phyloP scores from a whole-genome alignment of 2,113 vertebrate species.

The Trichechus manatus region DNA sequence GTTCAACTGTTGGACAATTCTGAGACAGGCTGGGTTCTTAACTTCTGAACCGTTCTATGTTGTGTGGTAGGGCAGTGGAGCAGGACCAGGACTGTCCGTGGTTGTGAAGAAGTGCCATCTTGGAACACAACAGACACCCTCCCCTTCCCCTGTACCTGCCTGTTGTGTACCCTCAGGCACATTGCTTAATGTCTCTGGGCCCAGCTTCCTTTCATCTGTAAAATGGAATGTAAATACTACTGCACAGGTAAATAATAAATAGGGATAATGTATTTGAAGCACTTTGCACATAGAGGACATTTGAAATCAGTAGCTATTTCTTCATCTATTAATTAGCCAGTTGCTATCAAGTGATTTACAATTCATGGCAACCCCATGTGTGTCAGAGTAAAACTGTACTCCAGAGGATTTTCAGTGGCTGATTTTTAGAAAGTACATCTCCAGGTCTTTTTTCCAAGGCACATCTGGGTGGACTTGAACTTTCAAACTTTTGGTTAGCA shows the following conservation, averaged over 20 bases:
- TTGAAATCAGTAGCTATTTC: not conserved
- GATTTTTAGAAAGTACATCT: not conserved
- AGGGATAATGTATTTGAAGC: not conserved
- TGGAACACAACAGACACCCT: not conserved
- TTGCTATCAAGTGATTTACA: not conserved
- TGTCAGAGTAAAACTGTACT: not conserved
- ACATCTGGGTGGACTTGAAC: not conserved
- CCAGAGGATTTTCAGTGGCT: not conserved
- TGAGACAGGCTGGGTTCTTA: not conserved
- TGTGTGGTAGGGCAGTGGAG: not conserved
- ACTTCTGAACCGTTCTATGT: not conserved
- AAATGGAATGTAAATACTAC: not conserved
- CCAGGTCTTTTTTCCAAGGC: not conserved
- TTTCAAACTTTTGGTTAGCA: not conserved
- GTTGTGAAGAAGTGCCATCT: not conserved
- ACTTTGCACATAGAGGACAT: not conserved
- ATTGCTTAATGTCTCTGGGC: not conserved
- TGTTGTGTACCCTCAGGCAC: too few relatives aligned
- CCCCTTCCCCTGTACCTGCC: not conserved
- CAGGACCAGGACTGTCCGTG: accelerated
- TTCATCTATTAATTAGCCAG: not conserved
- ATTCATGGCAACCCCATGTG: not conserved
- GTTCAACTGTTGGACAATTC: not conserved
- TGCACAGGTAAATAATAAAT: not conserved
- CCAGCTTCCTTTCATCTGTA: slow-evolving; percentile 1